Conservation (phyloP, 2,888 invertebrate species). For the Mellilla xanthometata region DNA sequence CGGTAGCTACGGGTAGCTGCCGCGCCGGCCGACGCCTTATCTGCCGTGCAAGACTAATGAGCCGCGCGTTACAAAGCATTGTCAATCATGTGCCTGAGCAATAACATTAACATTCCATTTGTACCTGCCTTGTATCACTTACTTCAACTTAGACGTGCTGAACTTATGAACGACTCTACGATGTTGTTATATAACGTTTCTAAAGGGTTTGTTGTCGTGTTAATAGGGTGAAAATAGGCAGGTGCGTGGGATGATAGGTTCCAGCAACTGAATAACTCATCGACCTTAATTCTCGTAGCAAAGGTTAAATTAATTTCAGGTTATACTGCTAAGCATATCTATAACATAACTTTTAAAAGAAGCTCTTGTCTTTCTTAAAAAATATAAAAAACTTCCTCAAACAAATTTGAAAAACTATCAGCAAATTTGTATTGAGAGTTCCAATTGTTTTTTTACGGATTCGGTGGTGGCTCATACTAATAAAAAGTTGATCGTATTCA, state of each 20-base stretch:
- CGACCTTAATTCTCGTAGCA: conserved; percentile 2
- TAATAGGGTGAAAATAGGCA: conserved; percentile 18
- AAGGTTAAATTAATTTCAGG: conserved; percentile 5
- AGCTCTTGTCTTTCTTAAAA: too few relatives aligned
- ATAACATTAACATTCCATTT: conserved; percentile 25
- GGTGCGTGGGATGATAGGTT: conserved; percentile 8
- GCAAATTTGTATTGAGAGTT: too few relatives aligned
- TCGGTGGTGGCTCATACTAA: too few relatives aligned
- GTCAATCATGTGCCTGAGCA: conserved; percentile 11
- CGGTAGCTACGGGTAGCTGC: neutral
- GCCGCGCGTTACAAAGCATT: conserved; percentile 7
- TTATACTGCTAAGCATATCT: too few relatives aligned
- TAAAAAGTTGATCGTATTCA: too few relatives aligned
- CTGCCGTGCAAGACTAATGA: conserved; percentile 3
- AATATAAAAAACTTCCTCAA: too few relatives aligned
- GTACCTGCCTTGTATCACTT: conserved; percentile 37
- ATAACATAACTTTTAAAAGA: too few relatives aligned
- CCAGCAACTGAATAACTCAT: conserved; percentile 12
- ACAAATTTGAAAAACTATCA: too few relatives aligned
- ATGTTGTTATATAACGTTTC: conserved; percentile 50
- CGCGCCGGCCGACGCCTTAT: neutral
- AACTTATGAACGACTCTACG: too few relatives aligned
- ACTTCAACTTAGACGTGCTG: conserved; percentile 38
- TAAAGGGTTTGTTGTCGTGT: conserved; percentile 50
- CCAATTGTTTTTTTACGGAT: too few relatives aligned